Evolutionary conservation across 2,888 invertebrate species (phyloP).

Genomic region (Cataglyphis albicans): DNA sequence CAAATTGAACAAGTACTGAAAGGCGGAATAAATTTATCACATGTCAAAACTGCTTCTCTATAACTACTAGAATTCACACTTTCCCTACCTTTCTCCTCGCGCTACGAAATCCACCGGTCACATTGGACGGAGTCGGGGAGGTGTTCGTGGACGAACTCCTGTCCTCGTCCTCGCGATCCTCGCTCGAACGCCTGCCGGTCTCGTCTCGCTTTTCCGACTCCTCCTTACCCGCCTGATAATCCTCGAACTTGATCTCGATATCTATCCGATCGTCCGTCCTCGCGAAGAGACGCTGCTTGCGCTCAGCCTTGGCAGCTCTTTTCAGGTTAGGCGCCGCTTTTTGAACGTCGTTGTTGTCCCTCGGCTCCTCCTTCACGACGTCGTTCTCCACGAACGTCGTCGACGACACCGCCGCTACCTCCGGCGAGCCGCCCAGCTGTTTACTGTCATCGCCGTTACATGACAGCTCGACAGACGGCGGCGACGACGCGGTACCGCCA

Average conservation of each 20-base stretch:
- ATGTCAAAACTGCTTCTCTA: neutral
- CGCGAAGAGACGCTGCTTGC: slow-evolving; percentile 83
- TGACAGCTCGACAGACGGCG: slow-evolving; percentile 15
- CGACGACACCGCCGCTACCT: neutral
- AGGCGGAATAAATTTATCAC: neutral
- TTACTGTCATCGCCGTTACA: slow-evolving; percentile 56
- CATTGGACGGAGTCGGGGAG: slow-evolving; percentile 83
- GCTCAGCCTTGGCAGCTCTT: slow-evolving; percentile 81
- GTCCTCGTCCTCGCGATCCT: slow-evolving; percentile 86
- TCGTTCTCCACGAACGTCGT: slow-evolving; percentile 58
- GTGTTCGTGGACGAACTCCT: slow-evolving; percentile 85
- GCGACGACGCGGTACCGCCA: slow-evolving; percentile 57
- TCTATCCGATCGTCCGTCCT: slow-evolving; percentile 83
- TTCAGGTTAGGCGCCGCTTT: slow-evolving; percentile 77
- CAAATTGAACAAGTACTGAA: neutral
- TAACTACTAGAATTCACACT: neutral
- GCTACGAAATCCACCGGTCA: slow-evolving; percentile 82
- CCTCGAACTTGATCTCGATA: slow-evolving; percentile 83
- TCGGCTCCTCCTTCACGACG: slow-evolving; percentile 65
- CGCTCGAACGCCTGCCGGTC: slow-evolving; percentile 77
- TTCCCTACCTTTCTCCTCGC: slow-evolving; percentile 82
- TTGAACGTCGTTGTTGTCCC: slow-evolving; percentile 64
- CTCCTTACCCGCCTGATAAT: slow-evolving; percentile 77
- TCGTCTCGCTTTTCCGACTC: slow-evolving; percentile 79
- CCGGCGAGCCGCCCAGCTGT: neutral